Evolutionary conservation across 2,113 vertebrate species (phyloP).

Genomic region (Dolichallabes microphthalmus): DNA sequence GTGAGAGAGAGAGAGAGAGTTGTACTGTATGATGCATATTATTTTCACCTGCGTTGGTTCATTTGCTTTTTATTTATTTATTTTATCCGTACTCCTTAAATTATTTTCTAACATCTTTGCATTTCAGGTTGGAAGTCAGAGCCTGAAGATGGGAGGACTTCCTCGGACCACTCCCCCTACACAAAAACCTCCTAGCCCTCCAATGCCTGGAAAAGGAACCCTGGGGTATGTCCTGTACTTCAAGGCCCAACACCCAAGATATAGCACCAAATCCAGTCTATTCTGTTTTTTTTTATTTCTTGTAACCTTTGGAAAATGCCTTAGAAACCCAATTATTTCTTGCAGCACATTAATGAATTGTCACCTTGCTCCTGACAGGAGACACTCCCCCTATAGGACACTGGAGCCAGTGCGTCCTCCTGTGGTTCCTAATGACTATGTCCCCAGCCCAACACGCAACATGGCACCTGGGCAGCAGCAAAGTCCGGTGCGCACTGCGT

Average conservation of each 20-base stretch:
- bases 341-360: slow-evolving; percentile 29
- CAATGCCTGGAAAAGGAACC: slow-evolving; percentile 85
- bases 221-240: slow-evolving; percentile 79
- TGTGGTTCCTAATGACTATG: slow-evolving; percentile 95
- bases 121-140: slow-evolving; percentile 86
- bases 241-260: background rate
- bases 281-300: background rate
- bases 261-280: background rate
- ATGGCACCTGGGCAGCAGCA: slow-evolving; percentile 78
- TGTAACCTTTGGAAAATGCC: background rate
- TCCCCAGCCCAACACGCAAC: slow-evolving; percentile 90
- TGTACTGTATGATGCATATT: background rate
- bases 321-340: background rate
- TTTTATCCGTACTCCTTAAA: background rate
- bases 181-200: slow-evolving; percentile 94
- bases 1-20: no score
- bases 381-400: slow-evolving; percentile 95
- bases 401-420: slow-evolving; percentile 95
- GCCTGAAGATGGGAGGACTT: slow-evolving; percentile 87
- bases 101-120: background rate
- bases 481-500: slow-evolving; percentile 90
- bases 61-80: background rate
- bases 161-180: slow-evolving; percentile 87
- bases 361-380: slow-evolving; percentile 71
- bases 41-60: background rate